Evolutionary conservation across 1,140 invertebrate species (phyloP), one percentile per base, ranked within the genome.

Genomic region (Drosophila mauritiana): DNA sequence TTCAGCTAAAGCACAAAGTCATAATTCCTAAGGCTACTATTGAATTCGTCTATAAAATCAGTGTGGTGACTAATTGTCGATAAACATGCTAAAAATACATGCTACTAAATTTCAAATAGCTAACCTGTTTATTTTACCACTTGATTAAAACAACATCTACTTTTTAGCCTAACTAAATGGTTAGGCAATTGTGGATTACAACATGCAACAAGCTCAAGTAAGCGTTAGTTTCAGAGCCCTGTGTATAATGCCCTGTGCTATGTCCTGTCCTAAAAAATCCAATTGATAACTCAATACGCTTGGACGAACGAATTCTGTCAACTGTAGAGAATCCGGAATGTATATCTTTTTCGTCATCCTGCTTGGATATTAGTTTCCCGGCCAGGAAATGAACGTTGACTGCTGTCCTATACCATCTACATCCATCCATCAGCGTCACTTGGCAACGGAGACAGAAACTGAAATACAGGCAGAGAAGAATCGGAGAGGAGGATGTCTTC

Each of bases 391-490:
- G 48, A 61, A 43, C 49, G 37, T 51, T 51, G 58, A 67, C 40
- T 39, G 40, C 13, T 25, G 53, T 20, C 49, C 27, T 20, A n/a
- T 13, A 11, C 49, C 34, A 39, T 57, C 37, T 12, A 39, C 37
- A 39, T 31, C 15, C 17, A 31, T 58, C 78, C 78, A 85, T 86
- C 81, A 86, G 55, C 74, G 82, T 49, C 69, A 81, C 52, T 70
- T 55, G 45, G 31, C 51, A 15, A 37, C n/a, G 57, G 52, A 45
- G 22, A 70, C 31, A 13, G 15, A 42, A 5, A 2, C 37, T 11
- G 15, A 73, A 10, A n/a, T 15, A 15, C 36, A 11, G 12, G 15
- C 34, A 40, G 13, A 39, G 12, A 31, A 31, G 37, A 51, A 34
- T 22, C 2, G 20, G 15, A 20, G 40, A 64, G 15, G 37, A 55